Conservation (phyloP, 2,113 vertebrate genomes). For the Catagonus wagneri region DNA sequence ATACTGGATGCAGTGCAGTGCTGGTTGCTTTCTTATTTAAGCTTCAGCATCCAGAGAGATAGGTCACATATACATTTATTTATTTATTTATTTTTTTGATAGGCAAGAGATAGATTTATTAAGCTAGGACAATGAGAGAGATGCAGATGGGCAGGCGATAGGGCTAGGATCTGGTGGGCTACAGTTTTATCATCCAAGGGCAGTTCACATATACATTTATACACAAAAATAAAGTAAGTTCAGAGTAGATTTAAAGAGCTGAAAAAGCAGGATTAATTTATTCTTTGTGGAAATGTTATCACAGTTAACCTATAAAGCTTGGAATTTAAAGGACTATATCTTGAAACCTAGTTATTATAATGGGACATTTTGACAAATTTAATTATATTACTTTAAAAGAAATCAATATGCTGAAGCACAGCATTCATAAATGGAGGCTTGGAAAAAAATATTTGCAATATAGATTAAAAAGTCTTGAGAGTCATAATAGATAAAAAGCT, state of each 20-base stretch:
- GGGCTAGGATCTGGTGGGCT: no score
- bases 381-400: not conserved
- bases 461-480: conserved; percentile 24
- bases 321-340: not conserved
- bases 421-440: conserved; percentile 2
- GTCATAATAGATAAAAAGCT: conserved; percentile 18
- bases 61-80: not conserved
- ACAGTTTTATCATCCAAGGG: no score
- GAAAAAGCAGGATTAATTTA: conserved; percentile 32
- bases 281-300: conserved; percentile 29
- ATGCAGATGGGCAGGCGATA: no score
- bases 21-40: conserved; percentile 14
- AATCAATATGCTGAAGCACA: not conserved
- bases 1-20: not conserved
- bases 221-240: not conserved
- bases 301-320: not conserved
- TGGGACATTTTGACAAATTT: conserved; percentile 20
- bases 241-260: not conserved
- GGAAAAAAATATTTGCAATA: conserved; percentile 39
- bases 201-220: not conserved
- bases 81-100: not conserved
- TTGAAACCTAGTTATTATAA: conserved; percentile 46
- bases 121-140: no score
- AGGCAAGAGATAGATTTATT: no score
- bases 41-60: not conserved